These are phyloP conservation scores for Acleris holmiana DNA, from an alignment of 2,888 invertebrate species.

Conservation along the genomic window DNA sequence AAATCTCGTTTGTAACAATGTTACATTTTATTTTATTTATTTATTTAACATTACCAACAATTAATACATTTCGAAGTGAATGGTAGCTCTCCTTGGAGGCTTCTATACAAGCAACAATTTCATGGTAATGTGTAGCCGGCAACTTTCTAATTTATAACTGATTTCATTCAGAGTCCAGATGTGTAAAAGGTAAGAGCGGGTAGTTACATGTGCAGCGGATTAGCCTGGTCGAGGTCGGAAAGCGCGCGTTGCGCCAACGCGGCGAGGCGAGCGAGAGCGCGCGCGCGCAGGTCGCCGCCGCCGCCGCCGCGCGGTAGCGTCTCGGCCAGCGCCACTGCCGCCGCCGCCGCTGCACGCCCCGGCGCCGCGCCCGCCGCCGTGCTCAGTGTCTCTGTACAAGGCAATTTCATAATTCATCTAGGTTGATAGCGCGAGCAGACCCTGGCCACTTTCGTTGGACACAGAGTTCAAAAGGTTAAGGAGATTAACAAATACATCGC, in stretches of 20 bases:
- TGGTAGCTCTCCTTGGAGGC: too few species aligned
- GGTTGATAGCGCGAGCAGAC: too few species aligned
- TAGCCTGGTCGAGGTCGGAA: slow-evolving; percentile 62
- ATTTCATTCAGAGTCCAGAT: neutral
- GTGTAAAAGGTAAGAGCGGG: neutral
- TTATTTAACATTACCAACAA: too few species aligned
- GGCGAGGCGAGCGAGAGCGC: slow-evolving; percentile 66
- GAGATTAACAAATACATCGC: too few species aligned
- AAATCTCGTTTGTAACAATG: too few species aligned
- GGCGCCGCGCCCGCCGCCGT: slow-evolving; percentile 69
- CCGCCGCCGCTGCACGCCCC: slow-evolving; percentile 49
- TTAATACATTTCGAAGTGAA: too few species aligned
- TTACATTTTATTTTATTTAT: too few species aligned
- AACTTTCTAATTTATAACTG: neutral
- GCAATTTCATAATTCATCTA: neutral
- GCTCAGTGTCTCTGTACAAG: slow-evolving; percentile 61
- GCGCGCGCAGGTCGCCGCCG: slow-evolving; percentile 62
- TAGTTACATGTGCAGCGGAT: slow-evolving; percentile 69
- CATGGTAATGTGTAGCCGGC: too few species aligned
- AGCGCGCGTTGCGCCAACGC: slow-evolving; percentile 72
- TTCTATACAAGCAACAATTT: too few species aligned
- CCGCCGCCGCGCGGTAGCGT: slow-evolving; percentile 63
- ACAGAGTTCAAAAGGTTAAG: too few species aligned
- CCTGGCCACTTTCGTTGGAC: too few species aligned
- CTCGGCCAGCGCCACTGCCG: slow-evolving; percentile 56